These are phyloP conservation scores for Hycleus phaleratus DNA, from an alignment of 1,140 invertebrate species.

Conservation along the genomic window DNA sequence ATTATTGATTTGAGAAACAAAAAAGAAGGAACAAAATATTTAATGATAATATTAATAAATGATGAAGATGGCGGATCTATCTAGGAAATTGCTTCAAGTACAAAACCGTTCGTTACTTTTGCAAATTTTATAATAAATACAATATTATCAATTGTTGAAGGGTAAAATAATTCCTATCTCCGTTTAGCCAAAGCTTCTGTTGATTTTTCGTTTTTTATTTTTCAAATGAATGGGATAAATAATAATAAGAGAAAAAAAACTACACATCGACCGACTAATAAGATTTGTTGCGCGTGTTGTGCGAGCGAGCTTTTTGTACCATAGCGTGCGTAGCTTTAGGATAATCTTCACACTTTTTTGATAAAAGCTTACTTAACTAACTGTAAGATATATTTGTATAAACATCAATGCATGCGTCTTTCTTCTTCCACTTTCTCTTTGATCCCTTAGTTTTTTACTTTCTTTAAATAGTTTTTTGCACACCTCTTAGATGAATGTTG, in stretches of 20 bases:
- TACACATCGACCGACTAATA: constrained; percentile 28
- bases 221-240: constrained; percentile 1
- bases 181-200: constrained; percentile 31
- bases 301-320: constrained; percentile 25
- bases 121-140: constrained; percentile 40
- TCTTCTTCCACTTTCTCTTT: constrained; percentile 16
- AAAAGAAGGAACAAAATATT: background rate
- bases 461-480: background rate
- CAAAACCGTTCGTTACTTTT: constrained; percentile 41
- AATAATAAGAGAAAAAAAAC: background rate
- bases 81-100: constrained; percentile 41
- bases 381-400: no score
- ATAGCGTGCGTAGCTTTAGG: constrained; percentile 20
- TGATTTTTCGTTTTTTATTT: constrained; percentile 16
- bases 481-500: background rate
- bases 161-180: constrained; percentile 38
- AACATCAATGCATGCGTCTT: constrained; percentile 19
- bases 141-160: constrained; percentile 39
- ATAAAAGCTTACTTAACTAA: no score
- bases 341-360: no score
- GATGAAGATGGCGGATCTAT: constrained; percentile 33
- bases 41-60: constrained; percentile 11
- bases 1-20: background rate
- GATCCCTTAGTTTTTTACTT: constrained; percentile 13
- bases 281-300: constrained; percentile 28